Conservation (phyloP, 2,888 invertebrate genomes). For the Gortyna flavago region DNA sequence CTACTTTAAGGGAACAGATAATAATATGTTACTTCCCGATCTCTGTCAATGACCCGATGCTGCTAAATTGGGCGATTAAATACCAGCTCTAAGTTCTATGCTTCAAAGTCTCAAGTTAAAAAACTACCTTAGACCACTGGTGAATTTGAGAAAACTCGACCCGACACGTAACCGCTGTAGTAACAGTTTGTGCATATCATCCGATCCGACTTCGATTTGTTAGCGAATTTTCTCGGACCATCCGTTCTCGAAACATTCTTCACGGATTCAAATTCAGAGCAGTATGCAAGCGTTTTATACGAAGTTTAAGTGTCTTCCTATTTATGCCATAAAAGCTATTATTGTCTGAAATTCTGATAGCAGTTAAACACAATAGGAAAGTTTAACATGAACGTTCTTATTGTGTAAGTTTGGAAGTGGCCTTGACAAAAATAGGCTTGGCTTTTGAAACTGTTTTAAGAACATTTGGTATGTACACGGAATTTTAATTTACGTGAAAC, state of each 20-base stretch:
- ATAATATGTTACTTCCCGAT: no score
- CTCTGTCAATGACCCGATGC: not conserved
- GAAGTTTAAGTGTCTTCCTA: conserved; percentile 2
- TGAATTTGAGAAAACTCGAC: conserved; percentile 3
- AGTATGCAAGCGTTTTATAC: conserved; percentile 3
- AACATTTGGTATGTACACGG: not conserved
- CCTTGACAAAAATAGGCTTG: conserved; percentile 8
- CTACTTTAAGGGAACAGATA: not conserved
- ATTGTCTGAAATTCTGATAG: conserved; percentile 4
- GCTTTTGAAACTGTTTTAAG: not conserved
- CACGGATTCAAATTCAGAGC: conserved; percentile 16
- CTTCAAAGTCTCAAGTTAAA: not conserved
- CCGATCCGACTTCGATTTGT: conserved; percentile 29
- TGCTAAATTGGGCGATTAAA: not conserved
- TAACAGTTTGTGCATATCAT: conserved; percentile 8
- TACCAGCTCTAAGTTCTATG: not conserved
- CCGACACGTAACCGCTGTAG: not conserved
- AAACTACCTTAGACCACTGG: no score
- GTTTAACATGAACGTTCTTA: conserved; percentile 25
- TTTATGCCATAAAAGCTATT: conserved; percentile 20
- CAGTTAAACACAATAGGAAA: conserved; percentile 21
- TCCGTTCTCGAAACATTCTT: not conserved
- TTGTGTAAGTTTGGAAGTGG: conserved; percentile 3
- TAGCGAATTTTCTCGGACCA: conserved; percentile 3
- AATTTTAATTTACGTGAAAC: not conserved